Base-by-base conservation (phyloP, 2,113 vertebrate species). In the Atlantisia rogersi region DNA sequence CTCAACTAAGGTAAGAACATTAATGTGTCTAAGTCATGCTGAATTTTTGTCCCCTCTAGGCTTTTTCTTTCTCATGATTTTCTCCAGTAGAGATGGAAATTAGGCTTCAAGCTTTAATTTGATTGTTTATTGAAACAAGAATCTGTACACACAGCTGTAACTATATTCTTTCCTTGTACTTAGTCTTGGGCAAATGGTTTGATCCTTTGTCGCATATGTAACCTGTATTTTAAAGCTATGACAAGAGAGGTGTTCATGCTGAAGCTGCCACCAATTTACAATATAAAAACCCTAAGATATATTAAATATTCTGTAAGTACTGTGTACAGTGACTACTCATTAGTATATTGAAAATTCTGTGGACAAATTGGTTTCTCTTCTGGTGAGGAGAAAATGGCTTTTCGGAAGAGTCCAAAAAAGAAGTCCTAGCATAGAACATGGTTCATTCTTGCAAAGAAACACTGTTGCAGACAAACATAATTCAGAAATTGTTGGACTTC, bases 1-100 rank as follows among this genome's bases (percentile, higher is more conserved):
- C 79, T 58, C 70, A 82, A 35, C 46, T 42, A 65, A 95, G 94
- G 80, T 95, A 93, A 95, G 87, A 78, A 56, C 84, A 64, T 70
- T 60, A 31, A 86, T 31, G 12, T 59, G 10, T 88, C 25, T 75
- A 65, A 81, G 68, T 44, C 32, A 15, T 44, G 35, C 18, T 75
- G 56, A 83, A 22, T 31, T 88, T 85, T 93, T 71, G 15, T 12
- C 11, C 26, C 29, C 8, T 42, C 58, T 83, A 58, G 15, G 20
- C 7, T 88, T 92, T 84, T 48, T 40, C 32, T 53, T 62, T 88
- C 35, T 90, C 21, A 12, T 53, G 53, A 44, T 84, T 95, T 53
- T 17, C 12, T 71, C 42, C 16, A 40, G 60, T 70, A 87, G 52
- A 75, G 17, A 28, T 37, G 60, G 40, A 82, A 80, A 39, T 25